Conservation (phyloP, 2,797 vertebrate species). For the Eutrigla gurnardus region DNA sequence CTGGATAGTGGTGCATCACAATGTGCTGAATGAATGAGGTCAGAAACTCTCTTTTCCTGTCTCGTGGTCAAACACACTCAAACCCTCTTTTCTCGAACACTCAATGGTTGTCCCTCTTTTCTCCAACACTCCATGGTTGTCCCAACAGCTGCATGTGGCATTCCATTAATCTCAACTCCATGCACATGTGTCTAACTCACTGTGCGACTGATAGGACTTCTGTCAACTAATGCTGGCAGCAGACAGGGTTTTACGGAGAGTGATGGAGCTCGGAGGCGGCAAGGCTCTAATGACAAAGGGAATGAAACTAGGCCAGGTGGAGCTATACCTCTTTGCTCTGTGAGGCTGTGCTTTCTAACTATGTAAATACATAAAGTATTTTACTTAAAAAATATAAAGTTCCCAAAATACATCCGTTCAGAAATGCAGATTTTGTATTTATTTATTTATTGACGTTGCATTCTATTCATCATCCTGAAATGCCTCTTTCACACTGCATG, state of each 20-base stretch:
- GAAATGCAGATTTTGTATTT: not conserved
- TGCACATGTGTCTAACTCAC: conserved; percentile 38
- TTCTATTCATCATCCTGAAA: not conserved
- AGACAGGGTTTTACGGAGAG: conserved; percentile 44
- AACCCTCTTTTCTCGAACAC: not conserved
- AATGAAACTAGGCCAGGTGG: conserved; percentile 45
- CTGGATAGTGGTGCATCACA: conserved; percentile 26
- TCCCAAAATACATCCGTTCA: not conserved
- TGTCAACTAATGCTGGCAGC: conserved; percentile 41
- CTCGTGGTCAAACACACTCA: conserved; percentile 13
- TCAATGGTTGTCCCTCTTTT: conserved; percentile 3
- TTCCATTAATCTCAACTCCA: conserved; percentile 48
- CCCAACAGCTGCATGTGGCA: conserved; percentile 5
- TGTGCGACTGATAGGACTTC: conserved; percentile 56
- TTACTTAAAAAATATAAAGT: not conserved
- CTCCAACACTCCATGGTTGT: not conserved
- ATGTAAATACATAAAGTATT: conserved; percentile 17
- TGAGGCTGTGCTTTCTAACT: not conserved
- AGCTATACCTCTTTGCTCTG: conserved; percentile 4
- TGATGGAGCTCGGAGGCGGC: conserved; percentile 47
- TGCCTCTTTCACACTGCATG: not conserved
- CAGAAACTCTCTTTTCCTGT: conserved; percentile 21
- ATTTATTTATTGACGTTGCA: not conserved
- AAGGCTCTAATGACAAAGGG: conserved; percentile 41
- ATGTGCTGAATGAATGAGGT: conserved; percentile 37